Percentiles rank a stretch among this genome's conserved stretches.
These are phyloP conservation scores for Syngnathus rostellatus DNA, from an alignment of 2,797 vertebrate genomes.

Conservation along the genomic window DNA sequence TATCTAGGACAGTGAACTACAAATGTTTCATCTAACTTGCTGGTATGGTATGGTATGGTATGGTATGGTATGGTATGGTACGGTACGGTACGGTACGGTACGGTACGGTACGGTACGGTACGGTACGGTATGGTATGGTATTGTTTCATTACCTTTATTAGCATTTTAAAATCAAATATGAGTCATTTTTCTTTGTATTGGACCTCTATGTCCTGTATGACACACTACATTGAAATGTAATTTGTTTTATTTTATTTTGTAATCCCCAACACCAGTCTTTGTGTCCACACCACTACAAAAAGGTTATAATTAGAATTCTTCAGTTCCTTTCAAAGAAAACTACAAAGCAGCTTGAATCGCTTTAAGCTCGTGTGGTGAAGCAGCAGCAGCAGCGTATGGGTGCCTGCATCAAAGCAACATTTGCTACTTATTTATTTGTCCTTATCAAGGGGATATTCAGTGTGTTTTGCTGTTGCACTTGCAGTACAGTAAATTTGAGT, in stretches of 20 bases:
- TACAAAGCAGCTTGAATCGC: neutral
- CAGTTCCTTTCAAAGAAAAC: neutral
- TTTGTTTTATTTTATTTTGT: neutral
- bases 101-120: no score
- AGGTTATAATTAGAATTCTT: neutral
- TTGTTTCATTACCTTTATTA: no score
- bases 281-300: neutral
- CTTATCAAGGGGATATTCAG: constrained; percentile 1
- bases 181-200: no score
- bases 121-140: no score
- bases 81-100: no score
- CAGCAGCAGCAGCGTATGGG: neutral
- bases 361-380: neutral
- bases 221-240: neutral
- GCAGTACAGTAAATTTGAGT: neutral
- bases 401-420: neutral
- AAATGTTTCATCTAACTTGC: no score
- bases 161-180: no score
- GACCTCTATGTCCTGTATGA: no score
- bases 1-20: no score
- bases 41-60: no score
- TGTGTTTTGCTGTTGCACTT: neutral
- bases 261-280: neutral
- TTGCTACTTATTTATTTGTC: neutral
- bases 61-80: no score